Evolutionary conservation across 2,113 vertebrate species (phyloP), one percentile per base, ranked within the genome.

Genomic region (Aegotheles bennettii): DNA sequence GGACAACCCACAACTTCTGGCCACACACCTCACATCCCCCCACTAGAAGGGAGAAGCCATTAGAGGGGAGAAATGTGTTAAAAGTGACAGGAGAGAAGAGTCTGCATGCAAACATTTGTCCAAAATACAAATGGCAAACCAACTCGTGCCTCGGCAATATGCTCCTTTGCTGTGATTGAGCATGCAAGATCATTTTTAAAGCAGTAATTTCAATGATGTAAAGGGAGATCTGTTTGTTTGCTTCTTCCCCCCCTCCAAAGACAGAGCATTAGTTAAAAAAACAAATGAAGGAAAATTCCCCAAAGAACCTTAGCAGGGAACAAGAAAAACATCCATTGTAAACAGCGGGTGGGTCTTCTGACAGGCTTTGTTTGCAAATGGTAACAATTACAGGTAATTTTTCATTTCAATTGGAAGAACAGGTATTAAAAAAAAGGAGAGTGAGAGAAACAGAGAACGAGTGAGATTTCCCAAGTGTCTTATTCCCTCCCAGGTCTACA

Each of bases 311-410:
- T 96, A 93, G 87, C 25, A 18, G 79, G 94, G 88, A 97, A 96
- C 93, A 97, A 97, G 97, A 96, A 92, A 97, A 97, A 96, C 96
- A 97, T 97, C 89, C 85, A 96, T 97, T 97, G 97, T 97, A 98
- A 98, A 98, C 98, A 98, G 97, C 77, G 81, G 97, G 97, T 97
- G 95, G 96, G 88, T 95, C 95, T 97, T 98, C 96, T 98, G 97
- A 97, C 97, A 97, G 96, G 95, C 96, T 98, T 98, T 98, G 97
- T 98, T 98, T 98, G 97, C 97, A 98, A 97, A 98, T 98, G 97
- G 95, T 98, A 98, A 98, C 97, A 98, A 98, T 98, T 98, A 97
- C 93, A 97, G 97, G 98, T 97, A 97, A 98, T 98, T 98, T 97
- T 98, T 98, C 97, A 97, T 98, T 98, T 97, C 97, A 97, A 90